Base-by-base conservation (phyloP, 2,797 vertebrate genomes). In the Malacoraja senta region DNA sequence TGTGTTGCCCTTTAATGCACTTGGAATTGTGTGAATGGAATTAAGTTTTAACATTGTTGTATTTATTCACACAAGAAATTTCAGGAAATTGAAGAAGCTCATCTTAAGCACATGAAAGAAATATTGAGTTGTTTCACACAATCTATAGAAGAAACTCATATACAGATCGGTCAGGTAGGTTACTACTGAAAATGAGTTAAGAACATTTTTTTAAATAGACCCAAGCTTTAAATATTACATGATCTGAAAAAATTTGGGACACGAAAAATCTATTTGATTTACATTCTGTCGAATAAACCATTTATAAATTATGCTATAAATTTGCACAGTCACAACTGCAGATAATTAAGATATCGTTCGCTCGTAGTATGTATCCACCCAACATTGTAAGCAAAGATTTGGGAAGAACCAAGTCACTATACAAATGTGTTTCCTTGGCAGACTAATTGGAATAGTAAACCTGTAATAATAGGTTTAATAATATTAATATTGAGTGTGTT, bases 1-100 rank as follows among this genome's bases (percentile, higher is more conserved):
- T 94, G 72, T 93, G 19, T 61, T 35, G 26, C 13, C 65, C 76
- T 61, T 58, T 93, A 88, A 24, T 77, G 65, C 21, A 86, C 26
- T 71, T 88, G 17, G 17, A 44, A 21, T 68, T 71, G 44, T 93
- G 12, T 61, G 32, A 26, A 7, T 38, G 65, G 44, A 24, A 81
- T 8, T 95, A 76, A 95, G 95, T 32, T 8, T 94, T 94, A 94
- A 3, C 95, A 6, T 76, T 72, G 9, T 91, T 76, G 24, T 92
- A 68, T 53, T 17, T 44, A n/a, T 92, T 92, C 53, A 21, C 71
- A 38, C 44, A 29, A 99, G 99, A 99, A 98, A 97, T 99, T 99
- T 96, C 98, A 99, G 95, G 98, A 98, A 95, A 99, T 99, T 86
- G 99, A 99, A 96, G 98, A 99, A 97, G 97, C 95, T 88, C 98